phyloP scores from a whole-genome alignment of 1,140 invertebrate species.

The Nomia melanderi region DNA sequence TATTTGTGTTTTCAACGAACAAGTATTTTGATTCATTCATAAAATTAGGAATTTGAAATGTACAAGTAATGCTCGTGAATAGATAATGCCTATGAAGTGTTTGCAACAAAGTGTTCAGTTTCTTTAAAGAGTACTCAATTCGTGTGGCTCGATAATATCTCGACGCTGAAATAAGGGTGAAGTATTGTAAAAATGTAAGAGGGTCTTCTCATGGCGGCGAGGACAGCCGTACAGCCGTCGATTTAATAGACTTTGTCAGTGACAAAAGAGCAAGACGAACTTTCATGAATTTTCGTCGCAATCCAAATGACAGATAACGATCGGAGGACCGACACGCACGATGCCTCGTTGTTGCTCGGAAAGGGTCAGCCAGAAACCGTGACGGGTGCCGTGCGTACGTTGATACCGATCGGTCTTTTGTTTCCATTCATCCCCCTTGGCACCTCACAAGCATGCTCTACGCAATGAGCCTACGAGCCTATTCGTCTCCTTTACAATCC shows the following conservation, averaged over 20 bases:
- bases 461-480: slow-evolving; percentile 46
- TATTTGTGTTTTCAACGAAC: too few species aligned
- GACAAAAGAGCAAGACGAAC: slow-evolving; percentile 49
- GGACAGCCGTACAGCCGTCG: slow-evolving; percentile 31
- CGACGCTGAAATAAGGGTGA: neutral
- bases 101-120: too few species aligned
- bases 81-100: neutral
- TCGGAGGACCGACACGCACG: slow-evolving; percentile 59
- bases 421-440: slow-evolving; percentile 76
- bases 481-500: slow-evolving; percentile 46
- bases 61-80: neutral
- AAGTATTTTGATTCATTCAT: too few species aligned
- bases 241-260: slow-evolving; percentile 62
- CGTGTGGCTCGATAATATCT: neutral
- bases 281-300: slow-evolving; percentile 64
- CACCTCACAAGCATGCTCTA: slow-evolving; percentile 65
- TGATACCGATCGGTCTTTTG: slow-evolving; percentile 76
- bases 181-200: too few species aligned
- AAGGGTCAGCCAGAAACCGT: slow-evolving; percentile 62
- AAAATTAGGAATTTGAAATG: too few species aligned
- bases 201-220: neutral
- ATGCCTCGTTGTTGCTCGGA: slow-evolving; percentile 49
- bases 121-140: too few species aligned
- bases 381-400: slow-evolving; percentile 64
- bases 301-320: slow-evolving; percentile 68